Base-by-base conservation (phyloP, 1,140 invertebrate species). In the Caenorhabditis tropicalis region DNA sequence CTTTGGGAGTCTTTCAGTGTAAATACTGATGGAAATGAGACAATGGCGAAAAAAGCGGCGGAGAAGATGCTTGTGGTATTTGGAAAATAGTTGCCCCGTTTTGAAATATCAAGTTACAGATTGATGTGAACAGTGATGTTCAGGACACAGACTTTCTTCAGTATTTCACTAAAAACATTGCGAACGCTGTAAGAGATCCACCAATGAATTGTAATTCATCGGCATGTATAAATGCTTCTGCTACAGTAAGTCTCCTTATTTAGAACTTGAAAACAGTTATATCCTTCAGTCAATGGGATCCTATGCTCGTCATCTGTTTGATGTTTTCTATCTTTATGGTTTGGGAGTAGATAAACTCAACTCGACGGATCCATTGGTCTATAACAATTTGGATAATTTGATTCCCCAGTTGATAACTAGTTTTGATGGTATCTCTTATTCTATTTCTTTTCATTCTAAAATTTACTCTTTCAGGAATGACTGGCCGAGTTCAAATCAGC, bases 401-500 rank as follows among this genome's bases (percentile, higher is more conserved):
- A 24, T 74, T 9, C 65, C 65, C 4, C 33, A 74, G 7, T 33
- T 74, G 39, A 43, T 81, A 2, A 74, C 65, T 15, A 74, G 65
- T 43, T 81, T 56, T 81, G 51, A 81, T 51, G 79, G 46, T 53
- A 21, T 6, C 24, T 19, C 5, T 1, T 21, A 39, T 46, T 15
- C 29, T 2, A 1, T 12, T 1, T 1, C 5, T 29, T 21, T 33
- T 7, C 2, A 0, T 0, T 51, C 2, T 39, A 31, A 82, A 21
- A 43, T 19, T 31, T 43, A 29, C 2, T 3, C 56, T 85, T 82
- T 36, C 46, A 85, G 84, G 84, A 15, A 39, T 85, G 56, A 85
- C 84, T 60, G 84, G 84, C 9, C 29, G 43, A 16, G 84, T 85
- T 1, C 58, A 65, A 33, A 82, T 85, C 60, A 82, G 81, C 48